These are phyloP conservation scores for Microtus oregoni DNA, from an alignment of 2,113 vertebrate genomes.

Conservation along the genomic window DNA sequence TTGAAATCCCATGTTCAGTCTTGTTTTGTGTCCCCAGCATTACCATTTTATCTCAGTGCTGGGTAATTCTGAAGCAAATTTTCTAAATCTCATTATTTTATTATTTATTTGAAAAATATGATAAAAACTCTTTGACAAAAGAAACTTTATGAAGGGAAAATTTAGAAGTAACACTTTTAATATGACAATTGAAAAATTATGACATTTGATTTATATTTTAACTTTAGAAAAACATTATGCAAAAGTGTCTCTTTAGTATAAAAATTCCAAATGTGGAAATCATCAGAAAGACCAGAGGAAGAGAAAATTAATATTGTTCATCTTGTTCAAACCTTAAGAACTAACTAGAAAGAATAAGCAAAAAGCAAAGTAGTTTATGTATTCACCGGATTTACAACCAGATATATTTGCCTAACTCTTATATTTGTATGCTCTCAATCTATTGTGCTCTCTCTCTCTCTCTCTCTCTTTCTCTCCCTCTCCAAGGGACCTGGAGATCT, in stretches of 20 bases:
- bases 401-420: not conserved
- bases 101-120: slow-evolving; percentile 50
- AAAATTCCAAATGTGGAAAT: slow-evolving; percentile 39
- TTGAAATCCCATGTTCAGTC: not conserved
- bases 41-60: not conserved
- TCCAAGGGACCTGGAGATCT: not conserved
- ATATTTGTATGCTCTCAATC: not conserved
- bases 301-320: slow-evolving; percentile 18
- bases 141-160: slow-evolving; percentile 16
- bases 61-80: slow-evolving; percentile 33
- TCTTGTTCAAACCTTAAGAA: not conserved
- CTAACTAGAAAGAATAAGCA: not conserved
- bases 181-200: slow-evolving; percentile 48
- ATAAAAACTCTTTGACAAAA: slow-evolving; percentile 53
- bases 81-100: slow-evolving; percentile 43
- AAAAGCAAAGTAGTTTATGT: not conserved
- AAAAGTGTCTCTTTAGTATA: slow-evolving; percentile 53
- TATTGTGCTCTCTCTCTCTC: not conserved
- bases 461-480: not conserved
- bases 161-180: slow-evolving; percentile 48
- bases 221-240: slow-evolving; percentile 46
- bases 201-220: slow-evolving; percentile 67
- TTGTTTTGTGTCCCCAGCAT: not conserved
- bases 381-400: not conserved
- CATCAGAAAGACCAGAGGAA: not conserved